Evolutionary conservation across 2,113 vertebrate genomes (phyloP), one percentile per base, ranked within the genome.

Genomic region (Cisticola juncidis): DNA sequence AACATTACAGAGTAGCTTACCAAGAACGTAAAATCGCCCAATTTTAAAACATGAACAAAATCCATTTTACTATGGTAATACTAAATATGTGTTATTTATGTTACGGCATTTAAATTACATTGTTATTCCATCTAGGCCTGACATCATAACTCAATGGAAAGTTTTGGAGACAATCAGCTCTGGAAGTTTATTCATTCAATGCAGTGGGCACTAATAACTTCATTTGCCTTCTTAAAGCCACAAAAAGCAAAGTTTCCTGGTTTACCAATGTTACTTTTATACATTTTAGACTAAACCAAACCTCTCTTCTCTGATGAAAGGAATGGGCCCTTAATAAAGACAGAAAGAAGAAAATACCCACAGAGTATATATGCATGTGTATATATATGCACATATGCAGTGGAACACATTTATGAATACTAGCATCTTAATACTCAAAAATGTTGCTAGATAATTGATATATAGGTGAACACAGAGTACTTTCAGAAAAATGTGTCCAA

Each of bases 291-390:
- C 79, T 54, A 94, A 95, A 56, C 2, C 17, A 96, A 91, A 15
- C 14, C 42, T 90, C 48, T 65, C 25, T 5, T 73, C 22, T 92
- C 93, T 81, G 70, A 36, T 56, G 92, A 57, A 68, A 57, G 28
- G 65, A 90, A 92, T 29, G 9, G 7, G 7, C 21, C 8, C 16
- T 72, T 72, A 51, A 56, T 12, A 85, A 47, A 48, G 9, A 38
- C 1, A 57, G 7, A 4, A 65, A 53, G 5, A 38, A 8, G n/a
- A 35, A 18, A 62, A 36, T 48, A 50, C 3, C 3, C 24, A 44
- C 12, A 28, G 3, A 47, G 10, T 3, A 5, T 9, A 31, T 0
- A 26, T 22, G 1, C 7, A 2, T 36, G 6, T 18, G 6, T 18
- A 5, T 20, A 3, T 31, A 5, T 5, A 28, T 12, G 8, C n/a